Evolutionary conservation across 2,797 vertebrate species (phyloP).

Genomic region (Synaphobranchus kaupii): DNA sequence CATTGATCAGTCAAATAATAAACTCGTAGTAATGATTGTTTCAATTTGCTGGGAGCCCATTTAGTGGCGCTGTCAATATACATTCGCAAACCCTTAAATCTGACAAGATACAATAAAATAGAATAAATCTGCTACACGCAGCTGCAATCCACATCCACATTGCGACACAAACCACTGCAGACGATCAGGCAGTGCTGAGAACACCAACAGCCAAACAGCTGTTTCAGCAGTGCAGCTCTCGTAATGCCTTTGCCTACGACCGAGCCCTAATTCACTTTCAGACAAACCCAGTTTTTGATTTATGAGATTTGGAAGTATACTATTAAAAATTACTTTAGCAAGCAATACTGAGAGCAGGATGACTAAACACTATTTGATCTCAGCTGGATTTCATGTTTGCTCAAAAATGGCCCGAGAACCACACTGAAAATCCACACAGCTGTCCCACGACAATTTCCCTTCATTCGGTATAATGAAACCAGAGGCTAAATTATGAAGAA

Average conservation of each 20-base stretch:
- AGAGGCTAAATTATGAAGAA: background rate
- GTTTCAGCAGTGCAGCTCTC: background rate
- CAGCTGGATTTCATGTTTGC: background rate
- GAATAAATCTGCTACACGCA: background rate
- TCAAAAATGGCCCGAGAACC: background rate
- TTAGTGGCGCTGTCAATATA: background rate
- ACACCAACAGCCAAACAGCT: constrained; percentile 3
- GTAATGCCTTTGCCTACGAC: background rate
- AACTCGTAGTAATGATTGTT: background rate
- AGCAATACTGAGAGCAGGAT: background rate
- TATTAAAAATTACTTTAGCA: constrained; percentile 7
- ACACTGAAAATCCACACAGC: background rate
- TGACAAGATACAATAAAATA: background rate
- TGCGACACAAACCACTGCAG: background rate
- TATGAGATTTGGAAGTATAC: background rate
- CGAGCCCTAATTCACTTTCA: background rate
- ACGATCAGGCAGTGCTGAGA: background rate
- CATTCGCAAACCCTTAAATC: background rate
- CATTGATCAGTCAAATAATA: background rate
- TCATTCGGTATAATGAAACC: background rate
- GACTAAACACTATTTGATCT: background rate
- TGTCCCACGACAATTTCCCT: background rate
- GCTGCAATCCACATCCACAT: background rate
- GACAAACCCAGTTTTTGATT: constrained; percentile 3
- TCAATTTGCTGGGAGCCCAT: background rate